A percentile compares a stretch with the other conserved stretches of the same genome.
Evolutionary conservation across 1,140 invertebrate species (phyloP).

Genomic region (Drosophila sp.): DNA sequence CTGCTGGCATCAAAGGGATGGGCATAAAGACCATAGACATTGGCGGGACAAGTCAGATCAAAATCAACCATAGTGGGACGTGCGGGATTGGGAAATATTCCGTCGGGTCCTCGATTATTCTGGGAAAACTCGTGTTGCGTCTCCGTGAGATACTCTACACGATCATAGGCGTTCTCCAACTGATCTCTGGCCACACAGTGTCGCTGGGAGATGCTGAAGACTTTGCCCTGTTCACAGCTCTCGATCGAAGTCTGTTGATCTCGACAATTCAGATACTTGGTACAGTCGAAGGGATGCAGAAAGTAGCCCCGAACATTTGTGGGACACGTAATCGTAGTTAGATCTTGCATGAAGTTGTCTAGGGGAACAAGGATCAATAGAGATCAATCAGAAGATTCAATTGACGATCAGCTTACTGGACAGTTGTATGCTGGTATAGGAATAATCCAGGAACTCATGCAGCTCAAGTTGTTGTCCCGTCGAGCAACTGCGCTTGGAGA

Average conservation of each 20-base stretch:
- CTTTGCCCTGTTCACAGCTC: slow-evolving; percentile 85
- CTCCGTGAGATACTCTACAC: slow-evolving; percentile 51
- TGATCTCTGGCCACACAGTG: slow-evolving; percentile 43
- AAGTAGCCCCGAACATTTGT: slow-evolving; percentile 84
- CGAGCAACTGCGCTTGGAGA: slow-evolving; percentile 47
- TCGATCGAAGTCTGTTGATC: slow-evolving; percentile 86
- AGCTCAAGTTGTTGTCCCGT: slow-evolving; percentile 7
- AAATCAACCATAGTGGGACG: slow-evolving; percentile 41
- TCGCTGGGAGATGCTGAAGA: slow-evolving; percentile 65
- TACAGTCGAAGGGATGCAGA: slow-evolving; percentile 87
- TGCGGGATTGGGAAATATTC: background rate
- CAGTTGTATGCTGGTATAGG: slow-evolving; percentile 34
- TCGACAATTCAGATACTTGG: slow-evolving; percentile 88
- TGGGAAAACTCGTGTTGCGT: slow-evolving; percentile 54
- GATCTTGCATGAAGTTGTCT: slow-evolving; percentile 38
- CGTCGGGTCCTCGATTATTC: background rate
- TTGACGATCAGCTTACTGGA: slow-evolving; percentile 40
- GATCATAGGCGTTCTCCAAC: slow-evolving; percentile 45
- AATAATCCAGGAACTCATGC: slow-evolving; percentile 48
- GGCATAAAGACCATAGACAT: slow-evolving; percentile 55
- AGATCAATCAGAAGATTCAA: background rate
- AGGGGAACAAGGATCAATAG: slow-evolving; percentile 33
- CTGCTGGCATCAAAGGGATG: slow-evolving; percentile 87
- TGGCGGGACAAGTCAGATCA: slow-evolving; percentile 47
- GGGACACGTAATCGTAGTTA: slow-evolving; percentile 53